Conservation (phyloP, 2,797 vertebrate genomes). For the Danio choprae region DNA sequence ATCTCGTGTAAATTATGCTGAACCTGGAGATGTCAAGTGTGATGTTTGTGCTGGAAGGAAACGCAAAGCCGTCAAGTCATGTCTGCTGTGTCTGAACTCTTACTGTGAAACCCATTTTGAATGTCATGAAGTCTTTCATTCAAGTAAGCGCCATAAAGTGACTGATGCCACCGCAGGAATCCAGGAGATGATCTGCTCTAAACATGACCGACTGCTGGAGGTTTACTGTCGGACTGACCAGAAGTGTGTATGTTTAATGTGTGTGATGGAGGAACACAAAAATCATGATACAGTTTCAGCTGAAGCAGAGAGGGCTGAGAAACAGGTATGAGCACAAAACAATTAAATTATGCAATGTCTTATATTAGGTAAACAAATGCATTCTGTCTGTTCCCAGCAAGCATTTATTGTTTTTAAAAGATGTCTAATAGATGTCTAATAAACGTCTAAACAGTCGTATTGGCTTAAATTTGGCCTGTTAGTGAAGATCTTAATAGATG, state of each 20-base stretch:
- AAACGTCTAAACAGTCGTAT: no score
- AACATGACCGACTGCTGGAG: not conserved
- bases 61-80: not conserved
- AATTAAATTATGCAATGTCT: no score
- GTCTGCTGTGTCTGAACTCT: not conserved
- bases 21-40: not conserved
- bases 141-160: not conserved
- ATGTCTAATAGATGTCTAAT: no score
- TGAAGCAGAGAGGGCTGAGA: not conserved
- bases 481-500: no score
- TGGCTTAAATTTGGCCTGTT: no score
- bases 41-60: not conserved
- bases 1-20: not conserved
- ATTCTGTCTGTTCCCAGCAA: no score
- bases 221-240: not conserved
- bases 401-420: no score
- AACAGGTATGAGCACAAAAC: not conserved
- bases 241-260: not conserved
- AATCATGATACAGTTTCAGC: not conserved
- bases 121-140: not conserved
- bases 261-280: not conserved
- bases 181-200: not conserved
- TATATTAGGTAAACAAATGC: no score
- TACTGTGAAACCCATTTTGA: not conserved
- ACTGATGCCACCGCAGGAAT: not conserved